Conservation (phyloP, 2,113 vertebrate genomes). For the Anoplopoma fimbria region DNA sequence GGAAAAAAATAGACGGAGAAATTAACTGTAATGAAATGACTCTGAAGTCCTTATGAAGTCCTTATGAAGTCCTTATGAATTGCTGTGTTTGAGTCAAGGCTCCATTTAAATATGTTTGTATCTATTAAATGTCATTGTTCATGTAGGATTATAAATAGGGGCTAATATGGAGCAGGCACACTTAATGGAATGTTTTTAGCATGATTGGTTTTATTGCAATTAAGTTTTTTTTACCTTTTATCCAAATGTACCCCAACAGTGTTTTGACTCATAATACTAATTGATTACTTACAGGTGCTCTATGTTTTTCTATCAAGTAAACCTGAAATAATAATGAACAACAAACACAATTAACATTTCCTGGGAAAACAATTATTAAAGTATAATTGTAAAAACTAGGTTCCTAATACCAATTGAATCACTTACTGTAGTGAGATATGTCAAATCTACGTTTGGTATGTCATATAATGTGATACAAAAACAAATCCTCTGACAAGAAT, state of each 20-base stretch:
- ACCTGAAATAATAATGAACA: neutral
- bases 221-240: neutral
- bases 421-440: neutral
- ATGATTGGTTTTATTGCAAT: neutral
- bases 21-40: slow-evolving; percentile 25
- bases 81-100: neutral
- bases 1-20: slow-evolving; percentile 29
- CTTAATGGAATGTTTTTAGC: neutral
- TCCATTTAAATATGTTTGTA: slow-evolving; percentile 16
- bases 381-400: neutral
- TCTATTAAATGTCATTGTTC: slow-evolving; percentile 15
- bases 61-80: slow-evolving; percentile 7
- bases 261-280: neutral
- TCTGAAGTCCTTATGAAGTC: neutral
- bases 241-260: neutral
- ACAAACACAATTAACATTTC: neutral
- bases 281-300: neutral
- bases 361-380: neutral
- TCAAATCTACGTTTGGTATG: neutral
- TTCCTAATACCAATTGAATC: neutral
- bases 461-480: neutral
- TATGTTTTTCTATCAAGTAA: neutral
- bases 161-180: neutral
- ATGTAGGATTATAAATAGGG: neutral
- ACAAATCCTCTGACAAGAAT: neutral